A percentile compares a stretch with the other conserved stretches of the same genome.
phyloP scores from a whole-genome alignment of 2,888 invertebrate genomes.

The Drosophila maculinotata region DNA sequence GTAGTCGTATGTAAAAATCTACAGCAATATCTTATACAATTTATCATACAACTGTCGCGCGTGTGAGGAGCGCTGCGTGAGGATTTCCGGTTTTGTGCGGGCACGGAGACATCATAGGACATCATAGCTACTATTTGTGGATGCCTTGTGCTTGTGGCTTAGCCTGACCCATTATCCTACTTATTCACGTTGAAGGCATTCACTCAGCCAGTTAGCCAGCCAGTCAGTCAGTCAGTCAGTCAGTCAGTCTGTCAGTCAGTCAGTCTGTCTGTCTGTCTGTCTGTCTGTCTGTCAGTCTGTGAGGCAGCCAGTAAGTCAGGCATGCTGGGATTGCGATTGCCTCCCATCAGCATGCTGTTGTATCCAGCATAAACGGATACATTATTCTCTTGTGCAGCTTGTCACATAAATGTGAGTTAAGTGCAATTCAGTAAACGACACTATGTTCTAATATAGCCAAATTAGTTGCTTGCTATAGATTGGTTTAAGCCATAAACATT shows the following conservation, averaged over 20 bases:
- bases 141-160: slow-evolving; percentile 70
- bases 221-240: slow-evolving; percentile 36
- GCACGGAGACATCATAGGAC: slow-evolving; percentile 12
- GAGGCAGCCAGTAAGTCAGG: too few relatives aligned
- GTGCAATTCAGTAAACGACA: too few relatives aligned
- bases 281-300: too few relatives aligned
- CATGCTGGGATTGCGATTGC: slow-evolving; percentile 61
- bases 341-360: slow-evolving; percentile 42
- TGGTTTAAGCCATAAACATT: too few relatives aligned
- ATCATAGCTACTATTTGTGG: slow-evolving; percentile 59
- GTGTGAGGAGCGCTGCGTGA: slow-evolving; percentile 44
- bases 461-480: too few relatives aligned
- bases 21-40: slow-evolving; percentile 74
- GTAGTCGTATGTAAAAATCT: slow-evolving; percentile 62
- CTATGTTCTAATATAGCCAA: too few relatives aligned
- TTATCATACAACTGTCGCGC: slow-evolving; percentile 73
- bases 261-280: too few relatives aligned
- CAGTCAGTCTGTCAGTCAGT: slow-evolving; percentile 38
- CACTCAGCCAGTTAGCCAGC: slow-evolving; percentile 55
- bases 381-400: slow-evolving; percentile 1
- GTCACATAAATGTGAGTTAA: slow-evolving; percentile 8
- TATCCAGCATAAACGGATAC: slow-evolving; percentile 21
- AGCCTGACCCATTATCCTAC: slow-evolving; percentile 79
- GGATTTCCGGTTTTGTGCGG: slow-evolving; percentile 54
- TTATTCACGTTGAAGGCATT: slow-evolving; percentile 79